A percentile compares a stretch with the other conserved stretches of the same genome.
Evolutionary conservation across 1,140 invertebrate species (phyloP).

Genomic region (Stegodyphus mimosarum): DNA sequence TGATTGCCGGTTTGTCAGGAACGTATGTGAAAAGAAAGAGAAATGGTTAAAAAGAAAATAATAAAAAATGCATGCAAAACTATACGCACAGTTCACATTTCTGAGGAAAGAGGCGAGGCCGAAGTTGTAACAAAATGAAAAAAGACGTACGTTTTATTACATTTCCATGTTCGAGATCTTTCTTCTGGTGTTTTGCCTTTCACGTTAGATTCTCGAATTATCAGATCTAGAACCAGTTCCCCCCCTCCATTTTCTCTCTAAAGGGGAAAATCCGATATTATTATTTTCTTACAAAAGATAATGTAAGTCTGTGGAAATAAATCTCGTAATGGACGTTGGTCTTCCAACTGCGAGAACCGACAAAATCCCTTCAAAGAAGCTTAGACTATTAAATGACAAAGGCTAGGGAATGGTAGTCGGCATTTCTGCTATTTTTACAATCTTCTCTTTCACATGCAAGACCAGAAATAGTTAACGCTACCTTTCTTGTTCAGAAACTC

Average conservation of each 20-base stretch:
- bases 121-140: neutral
- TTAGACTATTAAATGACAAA: neutral
- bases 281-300: slow-evolving; percentile 1
- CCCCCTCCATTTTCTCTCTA: neutral
- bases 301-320: neutral
- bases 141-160: slow-evolving; percentile 7
- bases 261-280: too few relatives aligned
- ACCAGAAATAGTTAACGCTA: too few relatives aligned
- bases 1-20: too few relatives aligned
- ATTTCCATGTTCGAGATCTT: slow-evolving; percentile 5
- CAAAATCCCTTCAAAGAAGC: neutral
- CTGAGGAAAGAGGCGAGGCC: too few relatives aligned
- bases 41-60: too few relatives aligned
- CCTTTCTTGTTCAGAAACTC: too few relatives aligned
- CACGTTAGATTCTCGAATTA: slow-evolving; percentile 19
- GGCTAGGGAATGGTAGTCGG: neutral
- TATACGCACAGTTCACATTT: too few relatives aligned
- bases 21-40: too few relatives aligned
- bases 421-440: slow-evolving; percentile 5
- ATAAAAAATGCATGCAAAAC: too few relatives aligned
- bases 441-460: neutral
- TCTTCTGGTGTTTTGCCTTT: neutral
- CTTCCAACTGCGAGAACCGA: neutral
- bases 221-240: slow-evolving; percentile 43
- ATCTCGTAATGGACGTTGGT: slow-evolving; percentile 33